Conservation (phyloP, 2,797 vertebrate genomes). For the Myiotriccus ornatus region DNA sequence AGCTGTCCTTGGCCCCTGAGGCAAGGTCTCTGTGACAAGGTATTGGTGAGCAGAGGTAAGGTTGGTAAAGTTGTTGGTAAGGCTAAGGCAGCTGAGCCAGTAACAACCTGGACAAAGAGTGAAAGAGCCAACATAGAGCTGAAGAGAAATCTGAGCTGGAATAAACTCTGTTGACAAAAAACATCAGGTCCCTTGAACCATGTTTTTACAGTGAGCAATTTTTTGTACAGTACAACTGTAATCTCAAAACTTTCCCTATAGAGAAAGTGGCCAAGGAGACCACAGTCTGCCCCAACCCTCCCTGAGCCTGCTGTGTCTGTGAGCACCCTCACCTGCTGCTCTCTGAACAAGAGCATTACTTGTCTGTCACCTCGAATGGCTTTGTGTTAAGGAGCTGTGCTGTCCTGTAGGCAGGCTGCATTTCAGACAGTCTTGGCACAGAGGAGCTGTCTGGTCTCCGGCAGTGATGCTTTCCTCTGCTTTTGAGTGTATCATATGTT, state of each 20-base stretch:
- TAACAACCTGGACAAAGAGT: background rate
- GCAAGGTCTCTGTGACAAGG: background rate
- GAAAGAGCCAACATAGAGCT: background rate
- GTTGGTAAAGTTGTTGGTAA: background rate
- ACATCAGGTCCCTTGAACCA: background rate
- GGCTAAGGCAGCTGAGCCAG: background rate
- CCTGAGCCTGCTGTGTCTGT: background rate
- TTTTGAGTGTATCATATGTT: conserved; percentile 34
- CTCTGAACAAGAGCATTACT: background rate
- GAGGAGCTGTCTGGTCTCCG: background rate
- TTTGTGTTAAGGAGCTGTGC: background rate
- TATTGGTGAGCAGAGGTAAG: background rate
- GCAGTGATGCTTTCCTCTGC: conserved; percentile 39
- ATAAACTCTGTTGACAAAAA: background rate
- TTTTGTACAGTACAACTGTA: background rate
- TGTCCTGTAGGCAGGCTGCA: background rate
- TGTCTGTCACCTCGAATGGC: background rate
- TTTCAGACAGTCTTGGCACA: conserved; percentile 23
- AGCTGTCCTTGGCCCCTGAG: background rate
- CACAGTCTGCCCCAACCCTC: background rate
- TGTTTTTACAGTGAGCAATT: background rate
- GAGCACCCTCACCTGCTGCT: background rate
- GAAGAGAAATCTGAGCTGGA: background rate
- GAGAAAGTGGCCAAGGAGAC: background rate
- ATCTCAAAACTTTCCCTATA: background rate